Conservation (phyloP, 2,888 invertebrate species). For the Agrotis puta region DNA sequence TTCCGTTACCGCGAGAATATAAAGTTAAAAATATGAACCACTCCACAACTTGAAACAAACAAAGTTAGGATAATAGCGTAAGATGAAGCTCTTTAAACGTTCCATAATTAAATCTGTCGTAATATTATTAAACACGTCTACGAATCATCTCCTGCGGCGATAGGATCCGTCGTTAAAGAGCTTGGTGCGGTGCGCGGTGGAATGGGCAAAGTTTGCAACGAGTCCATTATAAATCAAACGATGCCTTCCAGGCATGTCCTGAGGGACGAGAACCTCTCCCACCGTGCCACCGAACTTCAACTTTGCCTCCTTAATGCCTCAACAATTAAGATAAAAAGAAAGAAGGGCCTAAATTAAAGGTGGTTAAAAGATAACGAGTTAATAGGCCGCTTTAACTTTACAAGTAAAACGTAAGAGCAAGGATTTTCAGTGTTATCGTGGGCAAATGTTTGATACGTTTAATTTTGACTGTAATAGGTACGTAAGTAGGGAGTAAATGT, state of each 20-base stretch:
- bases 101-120: slow-evolving; percentile 91
- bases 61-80: slow-evolving; percentile 82
- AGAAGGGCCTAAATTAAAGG: slow-evolving; percentile 90
- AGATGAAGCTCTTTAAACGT: slow-evolving; percentile 87
- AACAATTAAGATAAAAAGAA: slow-evolving; percentile 91
- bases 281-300: slow-evolving; percentile 86
- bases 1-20: slow-evolving; percentile 38
- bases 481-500: not conserved
- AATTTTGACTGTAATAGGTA: not conserved
- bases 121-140: slow-evolving; percentile 91
- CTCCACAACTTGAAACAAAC: slow-evolving; percentile 76
- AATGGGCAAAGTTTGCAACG: slow-evolving; percentile 90
- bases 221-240: slow-evolving; percentile 91
- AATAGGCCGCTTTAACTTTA: slow-evolving; percentile 85
- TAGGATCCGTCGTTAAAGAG: slow-evolving; percentile 90
- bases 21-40: slow-evolving; percentile 65
- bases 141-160: slow-evolving; percentile 90
- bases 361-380: slow-evolving; percentile 90
- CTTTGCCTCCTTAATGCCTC: slow-evolving; percentile 89
- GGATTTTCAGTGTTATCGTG: slow-evolving; percentile 42
- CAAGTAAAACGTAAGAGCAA: slow-evolving; percentile 66
- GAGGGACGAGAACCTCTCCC: slow-evolving; percentile 88
- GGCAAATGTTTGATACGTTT: slow-evolving; percentile 14
- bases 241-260: slow-evolving; percentile 90
- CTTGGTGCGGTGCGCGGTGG: slow-evolving; percentile 85